These are phyloP conservation scores for Gallinago paraguaiae DNA, from an alignment of 2,113 vertebrate species.

Conservation along the genomic window DNA sequence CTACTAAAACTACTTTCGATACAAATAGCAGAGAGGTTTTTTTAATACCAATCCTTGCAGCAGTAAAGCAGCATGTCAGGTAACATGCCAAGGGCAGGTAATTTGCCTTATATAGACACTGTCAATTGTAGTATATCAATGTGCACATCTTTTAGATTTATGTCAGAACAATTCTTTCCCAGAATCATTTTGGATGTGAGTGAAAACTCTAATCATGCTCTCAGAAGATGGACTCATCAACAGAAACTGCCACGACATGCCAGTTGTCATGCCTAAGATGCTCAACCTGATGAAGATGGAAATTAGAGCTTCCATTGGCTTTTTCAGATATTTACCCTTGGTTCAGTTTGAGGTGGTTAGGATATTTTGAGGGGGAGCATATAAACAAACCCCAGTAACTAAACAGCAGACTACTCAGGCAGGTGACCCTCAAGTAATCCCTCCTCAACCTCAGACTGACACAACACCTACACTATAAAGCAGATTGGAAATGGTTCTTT, in stretches of 20 bases:
- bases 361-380: constrained; percentile 5
- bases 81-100: not conserved
- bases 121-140: not conserved
- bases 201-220: constrained; percentile 40
- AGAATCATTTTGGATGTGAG: not conserved
- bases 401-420: not conserved
- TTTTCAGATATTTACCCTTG: not conserved
- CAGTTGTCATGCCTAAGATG: constrained; percentile 20
- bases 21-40: not conserved
- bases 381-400: not conserved
- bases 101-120: not conserved
- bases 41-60: not conserved
- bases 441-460: not conserved
- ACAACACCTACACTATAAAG: not conserved
- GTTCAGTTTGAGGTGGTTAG: not conserved
- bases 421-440: not conserved
- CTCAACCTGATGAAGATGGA: constrained; percentile 7
- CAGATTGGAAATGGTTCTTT: not conserved
- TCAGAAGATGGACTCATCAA: not conserved
- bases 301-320: not conserved
- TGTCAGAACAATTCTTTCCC: constrained; percentile 24
- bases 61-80: not conserved
- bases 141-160: not conserved
- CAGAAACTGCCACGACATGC: constrained; percentile 25
- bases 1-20: not conserved